Percentiles rank a stretch among this genome's conserved stretches.
Conservation (phyloP, 1,140 invertebrate species). For the Diachasma alloeum region DNA sequence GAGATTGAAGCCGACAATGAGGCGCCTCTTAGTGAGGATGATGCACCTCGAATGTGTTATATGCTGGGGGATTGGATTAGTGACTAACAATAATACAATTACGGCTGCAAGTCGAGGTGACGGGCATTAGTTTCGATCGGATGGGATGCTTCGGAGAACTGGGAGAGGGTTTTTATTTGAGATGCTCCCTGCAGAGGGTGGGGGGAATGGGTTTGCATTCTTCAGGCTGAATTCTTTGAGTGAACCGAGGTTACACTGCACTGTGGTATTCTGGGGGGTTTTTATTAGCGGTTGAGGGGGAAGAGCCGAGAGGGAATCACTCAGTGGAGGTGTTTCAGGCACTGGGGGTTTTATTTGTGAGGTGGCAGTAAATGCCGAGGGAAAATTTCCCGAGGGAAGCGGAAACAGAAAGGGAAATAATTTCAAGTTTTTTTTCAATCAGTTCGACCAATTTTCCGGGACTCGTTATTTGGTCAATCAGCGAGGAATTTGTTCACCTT, state of each 20-base stretch:
- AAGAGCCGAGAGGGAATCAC: neutral
- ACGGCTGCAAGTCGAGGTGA: no score
- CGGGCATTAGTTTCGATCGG: no score
- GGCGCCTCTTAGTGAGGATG: slow-evolving; percentile 16
- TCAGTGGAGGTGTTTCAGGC: neutral
- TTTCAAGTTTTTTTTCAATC: no score
- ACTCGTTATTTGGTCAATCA: no score
- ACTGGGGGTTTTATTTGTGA: neutral
- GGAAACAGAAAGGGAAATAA: no score
- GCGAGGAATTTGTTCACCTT: no score
- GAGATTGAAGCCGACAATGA: slow-evolving; percentile 15
- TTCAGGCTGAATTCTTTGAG: slow-evolving; percentile 8
- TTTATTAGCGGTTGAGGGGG: neutral
- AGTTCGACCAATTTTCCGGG: no score
- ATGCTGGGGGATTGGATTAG: no score
- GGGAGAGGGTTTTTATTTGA: neutral
- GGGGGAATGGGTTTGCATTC: slow-evolving; percentile 15
- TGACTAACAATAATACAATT: no score
- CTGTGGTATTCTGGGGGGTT: neutral
- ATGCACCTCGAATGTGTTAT: neutral
- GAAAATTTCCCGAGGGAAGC: no score
- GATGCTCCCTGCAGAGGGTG: neutral
- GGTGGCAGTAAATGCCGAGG: no score
- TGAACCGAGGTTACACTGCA: neutral
- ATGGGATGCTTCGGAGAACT: no score